Conservation (phyloP, 2,888 invertebrate genomes). For the Scrobipalpa atriplicella region DNA sequence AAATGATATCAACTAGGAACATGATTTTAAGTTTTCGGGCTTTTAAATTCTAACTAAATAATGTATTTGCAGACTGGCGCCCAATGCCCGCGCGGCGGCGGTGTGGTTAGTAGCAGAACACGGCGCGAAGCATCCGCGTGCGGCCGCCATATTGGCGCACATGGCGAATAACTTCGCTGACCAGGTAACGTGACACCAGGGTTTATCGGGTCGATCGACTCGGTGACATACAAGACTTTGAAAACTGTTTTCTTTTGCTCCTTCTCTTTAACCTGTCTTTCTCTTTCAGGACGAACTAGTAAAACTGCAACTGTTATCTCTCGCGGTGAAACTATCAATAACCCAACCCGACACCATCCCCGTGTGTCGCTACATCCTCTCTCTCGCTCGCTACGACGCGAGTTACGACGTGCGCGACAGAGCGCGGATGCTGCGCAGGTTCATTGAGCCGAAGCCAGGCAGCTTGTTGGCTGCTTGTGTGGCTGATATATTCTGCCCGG, state of each 20-base stretch:
- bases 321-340: conserved; percentile 96
- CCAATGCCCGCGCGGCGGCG: conserved; percentile 68
- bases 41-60: not conserved
- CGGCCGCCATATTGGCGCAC: conserved; percentile 69
- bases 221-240: no score
- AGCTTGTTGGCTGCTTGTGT: conserved; percentile 85
- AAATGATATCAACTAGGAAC: no score
- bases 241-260: not conserved
- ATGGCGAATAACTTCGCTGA: conserved; percentile 66
- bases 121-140: conserved; percentile 63
- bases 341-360: conserved; percentile 93
- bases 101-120: conserved; percentile 76
- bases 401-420: conserved; percentile 99
- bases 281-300: conserved; percentile 92
- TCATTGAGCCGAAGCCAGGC: conserved; percentile 53
- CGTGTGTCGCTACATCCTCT: conserved; percentile 96
- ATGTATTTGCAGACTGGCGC: conserved; percentile 45
- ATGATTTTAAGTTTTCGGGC: no score
- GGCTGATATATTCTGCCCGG: conserved; percentile 92
- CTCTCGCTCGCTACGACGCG: conserved; percentile 97
- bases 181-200: conserved; percentile 49
- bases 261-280: conserved; percentile 9
- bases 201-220: not conserved
- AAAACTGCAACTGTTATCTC: conserved; percentile 96
- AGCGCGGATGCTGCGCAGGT: conserved; percentile 92